Evolutionary conservation across 2,113 vertebrate species (phyloP), one percentile per base, ranked within the genome.

Genomic region (Leucopternis melanops): DNA sequence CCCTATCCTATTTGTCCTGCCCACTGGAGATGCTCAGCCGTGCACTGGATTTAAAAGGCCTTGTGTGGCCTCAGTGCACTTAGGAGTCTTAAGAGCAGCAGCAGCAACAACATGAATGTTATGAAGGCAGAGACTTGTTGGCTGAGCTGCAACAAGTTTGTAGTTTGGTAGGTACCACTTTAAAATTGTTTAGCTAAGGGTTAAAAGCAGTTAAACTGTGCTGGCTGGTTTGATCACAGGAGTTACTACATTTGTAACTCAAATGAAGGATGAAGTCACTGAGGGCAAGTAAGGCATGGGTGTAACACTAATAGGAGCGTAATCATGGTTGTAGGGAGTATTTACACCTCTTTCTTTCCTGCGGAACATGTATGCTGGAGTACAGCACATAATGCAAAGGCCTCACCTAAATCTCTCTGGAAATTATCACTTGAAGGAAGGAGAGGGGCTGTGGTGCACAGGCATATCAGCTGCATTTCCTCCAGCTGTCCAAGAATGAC

Each of bases 191-290:
- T 73, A 80, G 74, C 49, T 93, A 79, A 79, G 74, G 62, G 66
- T 77, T 87, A 91, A 77, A 96, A 96, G 93, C 81, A 88, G 93
- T 88, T 88, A 77, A 90, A 95, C 95, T 77, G 93, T 77, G 84
- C 94, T 82, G 90, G 61, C 96, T 93, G 95, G 95, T 94, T 97
- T 85, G 94, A 90, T 94, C 87, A 77, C 87, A 75, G 3, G 8
- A 81, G 40, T 82, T 89, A 90, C 40, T 94, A 65, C 62, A 85
- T 93, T 75, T 95, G 78, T 90, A 96, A 95, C 81, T 85, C 62
- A 86, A 65, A 94, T 57, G 80, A 85, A 90, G 55, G 71, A 65
- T 95, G 94, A 97, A 89, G 81, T 91, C 86, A 96, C 80, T 20
- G 69, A 95, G 84, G 84, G 36, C 73, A 95, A 49, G 84, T 13